Evolutionary conservation across 1,140 invertebrate genomes (phyloP), one percentile per base, ranked within the genome.

Genomic region (Drosophila chauvacae): DNA sequence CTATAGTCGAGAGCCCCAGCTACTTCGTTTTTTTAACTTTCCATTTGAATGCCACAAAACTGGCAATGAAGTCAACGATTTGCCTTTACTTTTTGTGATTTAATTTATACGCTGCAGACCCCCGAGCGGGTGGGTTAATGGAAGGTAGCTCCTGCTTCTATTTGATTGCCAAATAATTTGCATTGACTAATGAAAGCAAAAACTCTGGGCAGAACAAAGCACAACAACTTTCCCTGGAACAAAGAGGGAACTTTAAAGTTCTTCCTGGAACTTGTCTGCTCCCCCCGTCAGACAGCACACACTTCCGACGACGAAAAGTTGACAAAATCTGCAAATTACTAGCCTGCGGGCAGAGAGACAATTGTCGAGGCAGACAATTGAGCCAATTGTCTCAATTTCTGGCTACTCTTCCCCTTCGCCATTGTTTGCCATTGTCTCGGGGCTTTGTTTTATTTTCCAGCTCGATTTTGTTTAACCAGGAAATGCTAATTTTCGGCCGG

Each of bases 361-460:
- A 66, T 50, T 48, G 73, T 48, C 37, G 47, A 66, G 64, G 30
- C 70, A 78, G 75, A 75, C 68, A 78, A 78, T 53, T 70, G 59
- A 68, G 56, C 63, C 83, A 86, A 87, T 87, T 87, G 80, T 88
- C 72, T 88, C 83, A 80, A 80, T 82, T 86, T 86, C 74, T 73
- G 48, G 66, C 9, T 18, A 11, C 7, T 18, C 33, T 20, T 6
- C 20, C 48, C 28, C 9, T 60, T 45, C 61, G 35, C 23, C 58
- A 57, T 61, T 78, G 66, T 63, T 77, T 35, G 53, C n/a, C 57
- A 63, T 71, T 76, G 58, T 83, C 75, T 44, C 70, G 18, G 51
- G 58, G 75, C 65, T 66, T 61, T 53, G 70, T 76, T 45, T 75
- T 62, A 65, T 70, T 68, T 83, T 51, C 41, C 57, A 37, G n/a